Evolutionary conservation across 2,888 invertebrate genomes (phyloP).

Genomic region (Epinotia demarniana): DNA sequence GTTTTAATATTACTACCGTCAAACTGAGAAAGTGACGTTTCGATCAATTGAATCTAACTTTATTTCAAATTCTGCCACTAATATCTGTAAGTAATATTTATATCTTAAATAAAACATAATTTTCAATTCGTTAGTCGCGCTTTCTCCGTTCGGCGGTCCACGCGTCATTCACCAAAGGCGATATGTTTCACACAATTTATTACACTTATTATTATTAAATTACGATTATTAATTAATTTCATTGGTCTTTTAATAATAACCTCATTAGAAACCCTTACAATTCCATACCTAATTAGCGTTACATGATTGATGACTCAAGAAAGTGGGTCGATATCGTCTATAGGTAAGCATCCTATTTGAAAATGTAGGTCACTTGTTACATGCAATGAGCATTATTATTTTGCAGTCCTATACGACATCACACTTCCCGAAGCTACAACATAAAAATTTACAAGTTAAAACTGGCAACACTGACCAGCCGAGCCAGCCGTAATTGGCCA

Average conservation of each 20-base stretch:
- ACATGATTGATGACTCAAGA: too few species aligned
- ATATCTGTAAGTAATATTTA: slow-evolving; percentile 26
- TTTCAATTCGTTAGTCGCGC: slow-evolving; percentile 39
- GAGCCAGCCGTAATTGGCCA: too few species aligned
- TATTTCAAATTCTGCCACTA: slow-evolving; percentile 21
- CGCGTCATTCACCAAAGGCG: slow-evolving; percentile 63
- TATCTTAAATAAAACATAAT: neutral
- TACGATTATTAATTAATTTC: slow-evolving; percentile 36
- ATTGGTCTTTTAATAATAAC: slow-evolving; percentile 28
- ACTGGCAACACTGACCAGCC: too few species aligned
- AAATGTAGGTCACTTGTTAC: too few species aligned
- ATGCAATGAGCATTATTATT: too few species aligned
- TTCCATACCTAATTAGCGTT: neutral
- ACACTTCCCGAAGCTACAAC: too few species aligned
- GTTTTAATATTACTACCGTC: slow-evolving; percentile 37
- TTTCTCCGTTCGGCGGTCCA: slow-evolving; percentile 55
- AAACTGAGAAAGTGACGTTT: slow-evolving; percentile 37
- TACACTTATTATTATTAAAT: slow-evolving; percentile 70
- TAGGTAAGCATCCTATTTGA: too few species aligned
- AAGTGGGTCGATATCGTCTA: too few species aligned
- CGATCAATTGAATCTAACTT: neutral
- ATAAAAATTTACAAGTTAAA: too few species aligned
- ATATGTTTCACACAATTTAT: slow-evolving; percentile 76
- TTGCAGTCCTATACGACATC: too few species aligned
- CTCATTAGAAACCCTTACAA: slow-evolving; percentile 9